Evolutionary conservation across 2,888 invertebrate species (phyloP), one percentile per base, ranked within the genome.

Genomic region (Thelaira solivaga): DNA sequence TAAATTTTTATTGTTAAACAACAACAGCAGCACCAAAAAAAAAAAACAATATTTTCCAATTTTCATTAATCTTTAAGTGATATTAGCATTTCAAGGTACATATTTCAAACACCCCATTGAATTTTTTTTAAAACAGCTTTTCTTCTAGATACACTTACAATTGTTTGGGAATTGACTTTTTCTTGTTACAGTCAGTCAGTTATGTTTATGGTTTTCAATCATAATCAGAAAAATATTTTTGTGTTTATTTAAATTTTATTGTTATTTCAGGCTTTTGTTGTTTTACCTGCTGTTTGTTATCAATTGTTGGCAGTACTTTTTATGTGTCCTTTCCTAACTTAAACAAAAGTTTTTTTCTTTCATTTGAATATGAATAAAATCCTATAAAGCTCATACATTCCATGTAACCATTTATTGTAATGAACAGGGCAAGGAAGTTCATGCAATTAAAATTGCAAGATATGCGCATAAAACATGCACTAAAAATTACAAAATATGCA

Each of bases 51-150:
- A 65, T 65, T 78, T 74, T 74, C 26, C 68, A 78, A 72, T 78
- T 74, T 78, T 61, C 74, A 78, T 78, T 78, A 78, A 78, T 78
- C 78, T 78, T 64, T 71, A 78, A 78, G 78, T 74, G 74, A 78
- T 78, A 78, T 24, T 43, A 31, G n/a, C 11, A 4, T n/a, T 36
- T 64, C 45, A 20, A 47, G 68, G 73, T 74, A 65, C 26, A 6
- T 41, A 55, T 69, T 71, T 69, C 22, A 61, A 45, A 47, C 41
- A 57, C 43, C 64, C 62, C 62, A 45, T 43, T 61, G 8, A 45
- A 11, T 10, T 34, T 36, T 65, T 49, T 11, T 31, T 26, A 8
- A 5, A 22, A 49, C 20, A 43, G 11, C 29, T 55, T 24, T 43
- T 24, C 65, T 68, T 62, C 24, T 64, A 39, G 49, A n/a, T 53